Conservation (phyloP, 1,140 invertebrate genomes). For the Drosophila lacteicornis region DNA sequence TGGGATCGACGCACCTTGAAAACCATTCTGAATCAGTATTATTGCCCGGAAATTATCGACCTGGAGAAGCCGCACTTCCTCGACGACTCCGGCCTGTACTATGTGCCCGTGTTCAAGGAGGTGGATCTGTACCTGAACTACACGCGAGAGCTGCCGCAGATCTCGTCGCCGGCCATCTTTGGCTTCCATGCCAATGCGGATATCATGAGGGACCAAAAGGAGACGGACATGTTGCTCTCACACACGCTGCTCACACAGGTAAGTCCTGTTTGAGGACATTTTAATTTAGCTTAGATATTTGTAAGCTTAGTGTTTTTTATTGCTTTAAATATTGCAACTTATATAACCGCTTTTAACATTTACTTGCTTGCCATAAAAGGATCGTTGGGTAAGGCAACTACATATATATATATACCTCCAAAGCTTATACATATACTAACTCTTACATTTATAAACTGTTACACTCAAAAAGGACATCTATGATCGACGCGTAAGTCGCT, state of each 20-base stretch:
- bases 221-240: conserved; percentile 92
- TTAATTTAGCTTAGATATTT: not conserved
- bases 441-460: conserved; percentile 4
- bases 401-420: not conserved
- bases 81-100: conserved; percentile 90
- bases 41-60: conserved; percentile 87
- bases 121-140: conserved; percentile 92
- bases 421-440: not conserved
- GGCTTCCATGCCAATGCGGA: conserved; percentile 97
- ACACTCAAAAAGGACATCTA: conserved; percentile 64
- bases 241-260: conserved; percentile 93
- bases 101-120: conserved; percentile 90
- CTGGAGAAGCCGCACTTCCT: conserved; percentile 86
- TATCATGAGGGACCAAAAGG: conserved; percentile 96
- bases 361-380: conserved; percentile 50
- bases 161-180: conserved; percentile 94
- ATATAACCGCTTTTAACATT: conserved; percentile 13
- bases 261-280: conserved; percentile 13
- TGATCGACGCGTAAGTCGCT: conserved; percentile 75
- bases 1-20: conserved; percentile 95
- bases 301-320: no score
- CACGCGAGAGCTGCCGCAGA: conserved; percentile 91
- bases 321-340: no score
- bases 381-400: conserved; percentile 66
- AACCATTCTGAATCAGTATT: conserved; percentile 94